phyloP scores from a whole-genome alignment of 2,888 invertebrate species.

The Leptinotarsa peninsularis region DNA sequence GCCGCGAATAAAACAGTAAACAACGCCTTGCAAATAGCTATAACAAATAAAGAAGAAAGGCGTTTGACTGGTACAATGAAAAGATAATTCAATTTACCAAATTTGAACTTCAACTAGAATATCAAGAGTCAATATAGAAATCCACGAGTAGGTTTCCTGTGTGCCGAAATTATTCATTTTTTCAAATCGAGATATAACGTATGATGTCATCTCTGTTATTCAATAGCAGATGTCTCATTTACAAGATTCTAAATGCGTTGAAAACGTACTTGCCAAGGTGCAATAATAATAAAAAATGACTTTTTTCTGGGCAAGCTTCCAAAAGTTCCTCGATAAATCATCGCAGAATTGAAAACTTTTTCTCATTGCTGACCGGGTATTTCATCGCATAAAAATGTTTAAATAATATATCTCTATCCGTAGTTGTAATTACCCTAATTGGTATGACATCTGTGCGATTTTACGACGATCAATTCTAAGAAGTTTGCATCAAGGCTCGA shows the following conservation, averaged over 20 bases:
- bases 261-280: constrained; percentile 17
- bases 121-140: too few species aligned
- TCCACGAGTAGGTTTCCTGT: too few species aligned
- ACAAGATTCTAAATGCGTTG: not conserved
- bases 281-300: constrained; percentile 15
- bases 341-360: not conserved
- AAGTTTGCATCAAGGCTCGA: constrained; percentile 18
- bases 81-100: too few species aligned
- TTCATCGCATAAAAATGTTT: not conserved
- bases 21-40: too few species aligned
- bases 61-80: too few species aligned
- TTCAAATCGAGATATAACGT: not conserved
- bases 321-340: not conserved
- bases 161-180: not conserved
- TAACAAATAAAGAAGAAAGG: too few species aligned
- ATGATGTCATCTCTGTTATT: not conserved
- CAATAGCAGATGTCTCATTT: not conserved
- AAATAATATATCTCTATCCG: constrained; percentile 21
- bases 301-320: not conserved
- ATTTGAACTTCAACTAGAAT: too few species aligned
- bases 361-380: constrained; percentile 9
- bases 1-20: too few species aligned
- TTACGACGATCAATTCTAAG: constrained; percentile 24
- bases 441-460: constrained; percentile 31
- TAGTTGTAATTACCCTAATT: constrained; percentile 30